Base-by-base conservation (phyloP, 2,797 vertebrate species). In the Mareca penelope region DNA sequence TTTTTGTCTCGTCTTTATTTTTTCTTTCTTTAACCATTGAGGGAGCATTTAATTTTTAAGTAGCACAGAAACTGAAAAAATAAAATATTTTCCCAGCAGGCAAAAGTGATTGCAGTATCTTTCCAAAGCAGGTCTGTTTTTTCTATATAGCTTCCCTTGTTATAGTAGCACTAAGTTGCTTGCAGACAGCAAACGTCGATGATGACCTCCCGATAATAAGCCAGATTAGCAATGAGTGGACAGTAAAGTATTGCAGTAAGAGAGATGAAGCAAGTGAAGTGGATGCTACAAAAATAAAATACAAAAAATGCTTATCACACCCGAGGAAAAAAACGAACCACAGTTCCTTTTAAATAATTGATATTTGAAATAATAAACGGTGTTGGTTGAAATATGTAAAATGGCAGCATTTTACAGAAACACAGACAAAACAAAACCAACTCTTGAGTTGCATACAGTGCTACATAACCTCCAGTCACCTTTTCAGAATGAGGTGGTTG, bases 41-140 rank as follows among this genome's bases (percentile, higher is more conserved):
- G 63, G 69, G 70, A 19, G 52, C 70, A 70, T 93, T 88, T 89
- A 42, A 91, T 87, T 93, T 93, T 93, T 75, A 94, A 95, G 40
- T 84, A 92, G 77, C 60, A 55, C 48, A 67, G 73, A 84, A 83
- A 28, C 60, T 88, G 55, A 84, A 92, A 89, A 95, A 90, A 67
- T 48, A 63, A 68, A 77, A 88, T 78, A 26, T 81, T 88, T 88
- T 94, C 83, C 68, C 46, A 86, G 33, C 70, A 84, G 85, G 35
- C 78, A 88, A 77, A 91, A 91, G 48, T 53, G 8, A 77, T 67
- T 37, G 39, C 70, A 57, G 4, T 83, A 79, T 69, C 37, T 84
- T 92, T 90, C 64, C 48, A 77, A 91, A 80, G 56, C 17, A 70
- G 80, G 17, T 37, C 35, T 80, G 72, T 15, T 53, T 21, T 57